Percentiles rank a stretch among this genome's conserved stretches.
Evolutionary conservation across 2,113 vertebrate species (phyloP).

Genomic region (Vimba vimba): DNA sequence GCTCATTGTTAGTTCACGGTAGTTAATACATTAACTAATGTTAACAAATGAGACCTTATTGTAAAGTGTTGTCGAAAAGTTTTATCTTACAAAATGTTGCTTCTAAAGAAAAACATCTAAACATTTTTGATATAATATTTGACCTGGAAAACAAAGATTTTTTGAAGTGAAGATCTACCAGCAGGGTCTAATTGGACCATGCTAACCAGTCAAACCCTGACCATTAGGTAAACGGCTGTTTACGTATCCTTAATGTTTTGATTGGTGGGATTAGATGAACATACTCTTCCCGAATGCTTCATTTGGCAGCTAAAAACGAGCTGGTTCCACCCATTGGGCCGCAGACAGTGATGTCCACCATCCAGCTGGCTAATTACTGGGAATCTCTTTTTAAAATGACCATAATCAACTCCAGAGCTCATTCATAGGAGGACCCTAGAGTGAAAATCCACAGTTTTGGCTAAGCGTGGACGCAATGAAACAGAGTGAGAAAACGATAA

Average conservation of each 20-base stretch:
- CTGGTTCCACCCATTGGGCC: conserved; percentile 1
- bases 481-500: neutral
- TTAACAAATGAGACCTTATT: no score
- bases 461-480: neutral
- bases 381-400: conserved; percentile 2
- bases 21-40: no score
- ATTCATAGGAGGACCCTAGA: neutral
- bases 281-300: conserved; percentile 4
- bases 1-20: no score
- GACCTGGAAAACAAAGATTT: neutral
- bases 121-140: neutral
- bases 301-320: neutral
- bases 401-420: conserved; percentile 9
- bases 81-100: neutral
- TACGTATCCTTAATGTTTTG: conserved; percentile 24
- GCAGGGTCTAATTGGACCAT: neutral
- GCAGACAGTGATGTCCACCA: neutral
- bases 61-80: neutral
- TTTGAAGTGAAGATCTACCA: neutral
- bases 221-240: neutral
- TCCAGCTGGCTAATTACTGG: conserved; percentile 31
- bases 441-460: neutral
- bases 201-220: neutral
- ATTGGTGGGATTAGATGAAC: conserved; percentile 19
- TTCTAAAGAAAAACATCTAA: neutral